Evolutionary conservation across 2,797 vertebrate genomes (phyloP), one percentile per base, ranked within the genome.

Genomic region (Pseudomugil gertrudae): DNA sequence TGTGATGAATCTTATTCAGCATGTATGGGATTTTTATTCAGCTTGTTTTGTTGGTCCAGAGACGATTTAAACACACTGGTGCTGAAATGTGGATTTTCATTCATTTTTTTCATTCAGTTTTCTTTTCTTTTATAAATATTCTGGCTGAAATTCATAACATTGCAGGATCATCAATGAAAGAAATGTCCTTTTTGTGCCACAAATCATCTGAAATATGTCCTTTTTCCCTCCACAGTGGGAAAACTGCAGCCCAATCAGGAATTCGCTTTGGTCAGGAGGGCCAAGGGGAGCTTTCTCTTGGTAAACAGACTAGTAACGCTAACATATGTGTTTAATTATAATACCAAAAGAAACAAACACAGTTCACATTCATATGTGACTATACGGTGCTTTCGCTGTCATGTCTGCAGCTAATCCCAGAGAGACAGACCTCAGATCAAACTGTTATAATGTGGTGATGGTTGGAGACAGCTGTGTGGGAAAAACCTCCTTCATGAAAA

Each of bases 401-500:
- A 30, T 66, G 61, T 79, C 62, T 55, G 53, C 62, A 78, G 83
- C 29, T 65, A 2, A 26, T 21, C 11, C 63, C 21, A 64, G n/a
- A 30, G 43, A 3, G 32, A 10, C 30, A 43, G 69, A n/a, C 24
- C 2, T 47, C 15, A 57, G 19, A 45, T 69, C 73, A 57, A 72
- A 70, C 4, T 1, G 13, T 29, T 87, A 68, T 61, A 95, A 98
- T 0, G 87, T 99, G 72, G 80, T 98, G 72, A 95, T 99, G 51
- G 66, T 99, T 3, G 98, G 98, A 79, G 94, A 96, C 78, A 94
- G 96, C 67, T 88, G 87, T 0, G 96, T 98, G 81, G 98, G 98
- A 56, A 99, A 99, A 82, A 96, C 96, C 0, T 96, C 96, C 0
- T 98, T 98, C 84, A 92, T 98, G 80, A 90, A 92, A 85, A 91